phyloP scores from a whole-genome alignment of 2,888 invertebrate genomes.

The Liopterus haemorrhoidalis region DNA sequence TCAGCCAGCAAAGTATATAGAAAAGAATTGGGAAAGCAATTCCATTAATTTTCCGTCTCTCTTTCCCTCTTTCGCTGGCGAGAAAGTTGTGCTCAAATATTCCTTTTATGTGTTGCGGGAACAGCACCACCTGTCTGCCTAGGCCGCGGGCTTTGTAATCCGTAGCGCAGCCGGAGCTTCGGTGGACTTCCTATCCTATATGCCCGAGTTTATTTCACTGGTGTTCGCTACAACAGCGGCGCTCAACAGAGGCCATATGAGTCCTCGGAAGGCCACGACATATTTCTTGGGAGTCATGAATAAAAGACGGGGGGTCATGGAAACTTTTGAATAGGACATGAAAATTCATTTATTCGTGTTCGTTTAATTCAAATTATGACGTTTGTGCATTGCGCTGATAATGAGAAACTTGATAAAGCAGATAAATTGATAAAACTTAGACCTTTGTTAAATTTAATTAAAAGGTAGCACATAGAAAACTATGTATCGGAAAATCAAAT shows the following conservation, averaged over 20 bases:
- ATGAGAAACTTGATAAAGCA: too few relatives aligned
- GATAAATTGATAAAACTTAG: too few relatives aligned
- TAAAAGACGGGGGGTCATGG: too few relatives aligned
- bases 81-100: conserved; percentile 27
- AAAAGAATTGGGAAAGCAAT: conserved; percentile 34
- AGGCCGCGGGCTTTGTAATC: conserved; percentile 26
- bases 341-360: too few relatives aligned
- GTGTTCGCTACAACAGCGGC: not conserved
- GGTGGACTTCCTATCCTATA: not conserved
- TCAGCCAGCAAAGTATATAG: conserved; percentile 23
- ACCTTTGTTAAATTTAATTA: too few relatives aligned
- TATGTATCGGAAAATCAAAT: too few relatives aligned
- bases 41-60: conserved; percentile 35
- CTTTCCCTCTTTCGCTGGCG: conserved; percentile 23
- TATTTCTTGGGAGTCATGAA: too few relatives aligned
- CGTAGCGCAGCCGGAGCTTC: conserved; percentile 3
- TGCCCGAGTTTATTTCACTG: not conserved
- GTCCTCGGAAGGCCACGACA: too few relatives aligned
- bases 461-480: too few relatives aligned
- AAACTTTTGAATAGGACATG: too few relatives aligned
- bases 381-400: too few relatives aligned
- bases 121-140: conserved; percentile 31
- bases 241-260: not conserved
- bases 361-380: too few relatives aligned
- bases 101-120: conserved; percentile 32